These are phyloP conservation scores for Epizoanthus stellaris DNA, from an alignment of 92 coral and sea anemone species.

Conservation along the genomic window DNA sequence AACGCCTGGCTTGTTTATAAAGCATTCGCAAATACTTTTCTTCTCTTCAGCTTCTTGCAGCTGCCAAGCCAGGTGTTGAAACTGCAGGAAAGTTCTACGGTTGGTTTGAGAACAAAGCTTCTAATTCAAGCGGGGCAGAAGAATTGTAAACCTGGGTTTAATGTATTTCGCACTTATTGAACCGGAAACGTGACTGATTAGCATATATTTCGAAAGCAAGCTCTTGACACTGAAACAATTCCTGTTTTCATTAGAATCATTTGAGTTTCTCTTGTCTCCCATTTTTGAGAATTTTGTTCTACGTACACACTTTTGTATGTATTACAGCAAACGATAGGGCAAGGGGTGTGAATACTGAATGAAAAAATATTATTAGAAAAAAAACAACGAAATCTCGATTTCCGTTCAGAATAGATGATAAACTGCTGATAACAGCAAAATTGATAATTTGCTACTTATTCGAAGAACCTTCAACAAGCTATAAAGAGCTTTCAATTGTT, in stretches of 20 bases:
- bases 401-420: conserved; percentile 14
- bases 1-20: too few relatives aligned
- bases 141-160: not conserved
- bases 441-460: conserved; percentile 10
- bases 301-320: not conserved
- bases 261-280: not conserved
- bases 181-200: conserved; percentile 34
- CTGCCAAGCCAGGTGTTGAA: conserved; percentile 27
- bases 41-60: conserved; percentile 20
- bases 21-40: not conserved
- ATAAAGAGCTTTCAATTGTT: conserved; percentile 1
- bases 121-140: not conserved
- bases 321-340: not conserved
- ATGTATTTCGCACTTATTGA: conserved; percentile 25
- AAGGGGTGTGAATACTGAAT: not conserved
- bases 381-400: not conserved
- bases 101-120: conserved; percentile 23
- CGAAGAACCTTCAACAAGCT: not conserved
- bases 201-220: conserved; percentile 11
- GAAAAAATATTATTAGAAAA: not conserved
- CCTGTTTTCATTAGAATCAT: conserved; percentile 6
- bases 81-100: conserved; percentile 21
- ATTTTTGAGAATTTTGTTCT: not conserved
- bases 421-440: conserved; percentile 12
- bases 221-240: not conserved